These are phyloP conservation scores for Oncorhynchus clarkii DNA, from an alignment of 2,113 vertebrate species.

Conservation along the genomic window DNA sequence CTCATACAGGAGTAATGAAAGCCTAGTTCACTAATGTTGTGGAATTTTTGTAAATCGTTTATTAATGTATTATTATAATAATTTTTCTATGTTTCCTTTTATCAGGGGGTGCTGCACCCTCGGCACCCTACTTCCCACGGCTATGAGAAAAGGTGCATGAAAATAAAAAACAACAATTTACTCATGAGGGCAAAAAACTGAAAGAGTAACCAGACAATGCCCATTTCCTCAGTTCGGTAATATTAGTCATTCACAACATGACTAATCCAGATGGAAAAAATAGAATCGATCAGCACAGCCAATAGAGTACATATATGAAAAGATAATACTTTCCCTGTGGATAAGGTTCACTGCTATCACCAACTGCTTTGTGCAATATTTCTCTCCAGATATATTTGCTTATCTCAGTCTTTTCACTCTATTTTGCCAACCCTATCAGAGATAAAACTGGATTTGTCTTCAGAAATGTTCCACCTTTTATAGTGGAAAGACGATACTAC, in stretches of 20 bases:
- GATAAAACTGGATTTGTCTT: conserved; percentile 19
- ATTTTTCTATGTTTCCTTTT: too few relatives aligned
- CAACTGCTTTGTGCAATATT: conserved; percentile 35
- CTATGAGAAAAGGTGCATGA: not conserved
- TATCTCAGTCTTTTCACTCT: conserved; percentile 35
- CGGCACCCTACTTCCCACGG: too few relatives aligned
- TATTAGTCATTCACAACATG: conserved; percentile 20
- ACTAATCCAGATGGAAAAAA: not conserved
- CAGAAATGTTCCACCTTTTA: too few relatives aligned
- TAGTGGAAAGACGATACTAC: too few relatives aligned
- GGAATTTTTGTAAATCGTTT: not conserved
- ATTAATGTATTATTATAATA: not conserved
- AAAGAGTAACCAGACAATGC: not conserved
- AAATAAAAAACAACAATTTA: not conserved
- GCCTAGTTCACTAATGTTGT: too few relatives aligned
- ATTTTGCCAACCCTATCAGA: conserved; percentile 6
- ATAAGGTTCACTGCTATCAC: conserved; percentile 24
- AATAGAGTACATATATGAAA: conserved; percentile 5
- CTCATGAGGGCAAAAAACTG: too few relatives aligned
- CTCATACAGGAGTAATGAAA: too few relatives aligned
- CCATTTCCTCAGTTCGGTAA: not conserved
- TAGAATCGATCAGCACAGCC: not conserved
- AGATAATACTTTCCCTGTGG: conserved; percentile 29
- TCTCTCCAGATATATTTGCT: conserved; percentile 22
- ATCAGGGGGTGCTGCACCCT: too few relatives aligned